Conservation (phyloP, 2,888 invertebrate genomes). For the Ischnus inquisitorius region DNA sequence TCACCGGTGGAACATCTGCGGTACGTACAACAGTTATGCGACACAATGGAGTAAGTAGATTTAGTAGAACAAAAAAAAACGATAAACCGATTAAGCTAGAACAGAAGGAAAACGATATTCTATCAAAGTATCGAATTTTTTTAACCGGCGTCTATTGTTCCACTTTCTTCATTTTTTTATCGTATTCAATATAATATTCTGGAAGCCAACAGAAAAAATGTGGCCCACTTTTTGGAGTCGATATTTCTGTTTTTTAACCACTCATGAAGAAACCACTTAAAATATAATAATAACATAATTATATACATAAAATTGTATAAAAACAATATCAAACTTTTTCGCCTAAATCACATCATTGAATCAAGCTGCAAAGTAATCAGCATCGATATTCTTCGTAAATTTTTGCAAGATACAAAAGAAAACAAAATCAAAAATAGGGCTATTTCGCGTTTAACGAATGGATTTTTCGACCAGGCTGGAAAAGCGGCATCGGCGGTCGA, state of each 20-base stretch:
- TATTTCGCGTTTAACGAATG: constrained; percentile 69
- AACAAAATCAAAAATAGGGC: too few relatives aligned
- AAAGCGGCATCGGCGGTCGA: constrained; percentile 88
- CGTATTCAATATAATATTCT: background rate
- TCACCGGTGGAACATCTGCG: constrained; percentile 90
- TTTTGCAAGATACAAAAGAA: too few relatives aligned
- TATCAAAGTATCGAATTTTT: background rate
- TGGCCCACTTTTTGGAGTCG: background rate
- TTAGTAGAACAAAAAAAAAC: background rate
- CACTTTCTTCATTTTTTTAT: constrained; percentile 6
- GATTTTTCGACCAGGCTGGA: constrained; percentile 84
- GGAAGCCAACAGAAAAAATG: background rate
- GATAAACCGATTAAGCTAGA: background rate
- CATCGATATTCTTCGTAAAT: too few relatives aligned
- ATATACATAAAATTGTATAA: too few relatives aligned
- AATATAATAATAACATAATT: too few relatives aligned
- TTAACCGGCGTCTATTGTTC: constrained; percentile 20
- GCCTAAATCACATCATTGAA: too few relatives aligned
- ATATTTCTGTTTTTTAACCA: background rate
- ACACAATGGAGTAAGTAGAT: too few relatives aligned
- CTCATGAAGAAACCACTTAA: too few relatives aligned
- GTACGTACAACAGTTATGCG: constrained; percentile 70
- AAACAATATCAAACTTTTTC: too few relatives aligned
- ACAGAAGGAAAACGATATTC: background rate
- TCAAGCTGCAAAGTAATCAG: too few relatives aligned